A percentile compares a stretch with the other conserved stretches of the same genome.
phyloP scores from a whole-genome alignment of 2,113 vertebrate genomes.

The Poeciliopsis turrubarensis region DNA sequence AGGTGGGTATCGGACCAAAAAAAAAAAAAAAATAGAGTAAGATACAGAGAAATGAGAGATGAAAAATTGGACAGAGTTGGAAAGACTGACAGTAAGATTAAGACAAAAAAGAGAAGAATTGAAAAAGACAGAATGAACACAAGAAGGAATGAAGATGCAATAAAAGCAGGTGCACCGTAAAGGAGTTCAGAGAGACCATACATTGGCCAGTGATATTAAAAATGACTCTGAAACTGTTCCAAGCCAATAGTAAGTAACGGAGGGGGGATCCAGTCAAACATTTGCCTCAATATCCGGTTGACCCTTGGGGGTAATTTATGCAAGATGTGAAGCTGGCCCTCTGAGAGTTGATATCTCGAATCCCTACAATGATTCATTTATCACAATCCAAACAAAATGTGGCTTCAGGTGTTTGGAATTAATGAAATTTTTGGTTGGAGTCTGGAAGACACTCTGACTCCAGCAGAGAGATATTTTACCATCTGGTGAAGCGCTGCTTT shows the following conservation, averaged over 20 bases:
- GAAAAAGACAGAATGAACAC: slow-evolving; percentile 25
- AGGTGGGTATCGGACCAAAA: not conserved
- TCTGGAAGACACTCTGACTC: slow-evolving; percentile 59
- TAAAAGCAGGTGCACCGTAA: slow-evolving; percentile 18
- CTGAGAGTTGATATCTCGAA: slow-evolving; percentile 65
- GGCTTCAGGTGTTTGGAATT: slow-evolving; percentile 62
- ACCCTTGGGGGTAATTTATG: slow-evolving; percentile 68
- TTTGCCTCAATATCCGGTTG: slow-evolving; percentile 66
- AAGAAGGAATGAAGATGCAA: slow-evolving; percentile 25
- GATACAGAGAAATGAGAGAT: slow-evolving; percentile 25
- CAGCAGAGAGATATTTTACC: slow-evolving; percentile 59
- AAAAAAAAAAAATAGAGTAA: not conserved
- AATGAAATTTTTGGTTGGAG: slow-evolving; percentile 59
- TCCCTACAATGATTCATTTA: slow-evolving; percentile 69
- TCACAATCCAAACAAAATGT: slow-evolving; percentile 62
- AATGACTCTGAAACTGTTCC: slow-evolving; percentile 49
- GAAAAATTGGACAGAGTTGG: slow-evolving; percentile 18
- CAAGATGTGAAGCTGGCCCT: slow-evolving; percentile 51
- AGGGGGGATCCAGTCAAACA: slow-evolving; percentile 48
- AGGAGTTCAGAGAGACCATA: slow-evolving; percentile 24
- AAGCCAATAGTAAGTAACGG: slow-evolving; percentile 40
- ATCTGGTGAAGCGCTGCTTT: slow-evolving; percentile 50
- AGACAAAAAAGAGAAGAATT: slow-evolving; percentile 28
- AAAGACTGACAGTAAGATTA: slow-evolving; percentile 47
- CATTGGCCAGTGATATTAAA: slow-evolving; percentile 51